Evolutionary conservation across 1,140 invertebrate genomes (phyloP).

Genomic region (Orussus abietinus): DNA sequence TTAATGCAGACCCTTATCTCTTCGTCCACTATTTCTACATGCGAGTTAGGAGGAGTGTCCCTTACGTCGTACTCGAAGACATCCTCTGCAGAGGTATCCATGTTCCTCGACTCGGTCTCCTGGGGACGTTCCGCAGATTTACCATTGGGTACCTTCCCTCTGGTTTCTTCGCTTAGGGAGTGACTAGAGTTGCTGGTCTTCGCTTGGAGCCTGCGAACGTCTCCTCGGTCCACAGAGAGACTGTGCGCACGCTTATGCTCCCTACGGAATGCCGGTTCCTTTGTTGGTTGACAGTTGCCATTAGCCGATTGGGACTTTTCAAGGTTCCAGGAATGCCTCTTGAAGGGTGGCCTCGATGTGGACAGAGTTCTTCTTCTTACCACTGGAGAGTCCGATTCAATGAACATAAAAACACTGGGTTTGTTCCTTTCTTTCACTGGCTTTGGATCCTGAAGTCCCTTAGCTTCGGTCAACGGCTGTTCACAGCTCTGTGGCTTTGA

Average conservation of each 20-base stretch:
- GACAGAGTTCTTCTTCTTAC: conserved; percentile 54
- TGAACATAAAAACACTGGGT: conserved; percentile 57
- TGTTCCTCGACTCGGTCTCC: conserved; percentile 24
- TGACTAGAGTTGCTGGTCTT: conserved; percentile 39
- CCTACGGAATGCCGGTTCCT: conserved; percentile 36
- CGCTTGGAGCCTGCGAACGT: conserved; percentile 31
- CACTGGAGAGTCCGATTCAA: conserved; percentile 59
- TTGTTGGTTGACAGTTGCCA: conserved; percentile 21
- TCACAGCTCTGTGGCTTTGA: conserved; percentile 1
- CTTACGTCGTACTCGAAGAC: conserved; percentile 38
- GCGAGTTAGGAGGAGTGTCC: conserved; percentile 49
- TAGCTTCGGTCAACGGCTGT: too few relatives aligned
- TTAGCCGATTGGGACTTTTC: conserved; percentile 33
- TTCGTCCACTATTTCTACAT: conserved; percentile 39
- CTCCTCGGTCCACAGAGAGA: conserved; percentile 51
- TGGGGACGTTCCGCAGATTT: conserved; percentile 7
- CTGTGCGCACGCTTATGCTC: conserved; percentile 61
- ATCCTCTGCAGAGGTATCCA: conserved; percentile 37
- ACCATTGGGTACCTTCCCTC: conserved; percentile 16
- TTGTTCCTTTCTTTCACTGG: conserved; percentile 31
- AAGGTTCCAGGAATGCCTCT: conserved; percentile 60
- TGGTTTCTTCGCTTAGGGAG: conserved; percentile 35
- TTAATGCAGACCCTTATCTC: conserved; percentile 27
- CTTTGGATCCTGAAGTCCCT: conserved; percentile 8
- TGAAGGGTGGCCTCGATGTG: conserved; percentile 52